A percentile compares a stretch with the other conserved stretches of the same genome.
Evolutionary conservation across 2,888 invertebrate genomes (phyloP).

Genomic region (Volucella bombylans): DNA sequence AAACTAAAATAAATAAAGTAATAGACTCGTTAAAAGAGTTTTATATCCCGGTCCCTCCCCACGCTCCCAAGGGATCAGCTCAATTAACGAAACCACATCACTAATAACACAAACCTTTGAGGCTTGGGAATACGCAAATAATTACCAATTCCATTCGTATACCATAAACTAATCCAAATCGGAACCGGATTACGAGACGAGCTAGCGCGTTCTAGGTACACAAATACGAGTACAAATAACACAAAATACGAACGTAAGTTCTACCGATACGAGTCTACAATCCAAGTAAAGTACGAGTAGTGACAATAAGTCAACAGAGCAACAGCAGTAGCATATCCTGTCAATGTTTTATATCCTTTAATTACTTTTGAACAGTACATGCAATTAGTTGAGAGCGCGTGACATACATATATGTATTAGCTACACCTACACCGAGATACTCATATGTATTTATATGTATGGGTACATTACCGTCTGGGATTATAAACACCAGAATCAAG

Average conservation of each 20-base stretch:
- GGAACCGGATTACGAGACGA: constrained; percentile 43
- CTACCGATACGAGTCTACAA: no score
- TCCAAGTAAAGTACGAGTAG: constrained; percentile 15
- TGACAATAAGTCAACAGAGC: constrained; percentile 33
- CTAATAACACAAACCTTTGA: constrained; percentile 65
- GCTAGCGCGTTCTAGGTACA: constrained; percentile 7
- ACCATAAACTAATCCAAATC: constrained; percentile 26
- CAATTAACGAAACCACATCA: constrained; percentile 66
- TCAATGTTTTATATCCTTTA: constrained; percentile 68
- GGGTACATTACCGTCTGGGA: constrained; percentile 39
- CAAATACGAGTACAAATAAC: constrained; percentile 33
- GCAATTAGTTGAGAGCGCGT: constrained; percentile 56
- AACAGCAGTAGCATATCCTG: constrained; percentile 48
- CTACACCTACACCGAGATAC: neutral
- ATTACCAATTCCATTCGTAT: constrained; percentile 63
- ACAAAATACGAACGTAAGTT: no score
- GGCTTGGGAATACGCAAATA: constrained; percentile 64
- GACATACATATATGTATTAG: neutral
- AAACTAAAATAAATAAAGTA: constrained; percentile 44
- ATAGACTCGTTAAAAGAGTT: constrained; percentile 39
- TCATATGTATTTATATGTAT: neutral
- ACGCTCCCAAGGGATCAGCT: constrained; percentile 52
- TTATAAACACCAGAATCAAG: constrained; percentile 49
- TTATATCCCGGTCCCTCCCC: neutral
- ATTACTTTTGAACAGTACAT: constrained; percentile 67